A percentile compares a stretch with the other conserved stretches of the same genome.
phyloP scores from a whole-genome alignment of 2,888 invertebrate genomes.

The Caenorhabditis doughertyi region DNA sequence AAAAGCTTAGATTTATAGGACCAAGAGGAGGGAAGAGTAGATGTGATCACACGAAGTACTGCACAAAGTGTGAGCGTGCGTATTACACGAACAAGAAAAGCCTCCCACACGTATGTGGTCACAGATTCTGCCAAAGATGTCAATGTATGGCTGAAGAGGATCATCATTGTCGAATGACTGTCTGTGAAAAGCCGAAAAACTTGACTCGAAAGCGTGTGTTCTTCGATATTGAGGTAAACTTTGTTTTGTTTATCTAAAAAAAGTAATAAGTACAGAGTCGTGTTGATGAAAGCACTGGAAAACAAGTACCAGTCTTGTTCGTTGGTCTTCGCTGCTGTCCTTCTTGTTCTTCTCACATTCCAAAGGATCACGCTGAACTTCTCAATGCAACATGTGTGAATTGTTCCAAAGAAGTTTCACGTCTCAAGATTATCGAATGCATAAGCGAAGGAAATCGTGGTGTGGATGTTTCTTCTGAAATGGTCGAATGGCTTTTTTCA shows the following conservation, averaged over 20 bases:
- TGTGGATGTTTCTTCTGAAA: not conserved
- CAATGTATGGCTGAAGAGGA: not conserved
- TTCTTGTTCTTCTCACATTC: not conserved
- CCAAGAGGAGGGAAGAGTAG: not conserved
- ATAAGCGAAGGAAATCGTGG: not conserved
- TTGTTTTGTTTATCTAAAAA: too few species aligned
- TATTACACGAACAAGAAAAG: not conserved
- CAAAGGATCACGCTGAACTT: not conserved
- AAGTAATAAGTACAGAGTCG: too few species aligned
- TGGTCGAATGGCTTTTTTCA: not conserved
- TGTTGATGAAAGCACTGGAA: too few species aligned
- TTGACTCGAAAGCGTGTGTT: not conserved
- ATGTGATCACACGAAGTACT: not conserved
- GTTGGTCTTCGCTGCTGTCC: constrained; percentile 3
- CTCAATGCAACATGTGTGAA: not conserved
- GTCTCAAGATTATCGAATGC: not conserved
- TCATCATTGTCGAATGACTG: not conserved
- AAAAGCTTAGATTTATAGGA: not conserved
- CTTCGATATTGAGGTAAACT: constrained; percentile 1
- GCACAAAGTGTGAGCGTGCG: not conserved
- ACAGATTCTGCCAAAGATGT: not conserved
- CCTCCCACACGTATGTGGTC: not conserved
- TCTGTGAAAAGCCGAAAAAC: not conserved
- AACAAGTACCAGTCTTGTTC: too few species aligned
- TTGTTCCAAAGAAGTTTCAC: not conserved